Evolutionary conservation across 35 echinoderm and acorn worm genomes (phyloP).

Genomic region (Strongylocentrotus purpuratus): DNA sequence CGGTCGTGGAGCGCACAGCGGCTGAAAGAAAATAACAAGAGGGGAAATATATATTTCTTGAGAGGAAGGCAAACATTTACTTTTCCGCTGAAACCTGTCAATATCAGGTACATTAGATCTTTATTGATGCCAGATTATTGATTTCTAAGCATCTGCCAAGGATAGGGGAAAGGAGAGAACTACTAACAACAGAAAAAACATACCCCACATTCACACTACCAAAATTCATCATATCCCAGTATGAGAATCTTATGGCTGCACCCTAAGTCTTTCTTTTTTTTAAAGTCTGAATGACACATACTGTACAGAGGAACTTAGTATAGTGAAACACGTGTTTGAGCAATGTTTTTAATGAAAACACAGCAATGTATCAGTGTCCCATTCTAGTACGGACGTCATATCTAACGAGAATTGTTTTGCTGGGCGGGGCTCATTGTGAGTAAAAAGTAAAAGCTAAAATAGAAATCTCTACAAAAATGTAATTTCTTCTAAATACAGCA

Average conservation of each 20-base stretch:
- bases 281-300: too few relatives aligned
- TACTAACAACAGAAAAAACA: background rate
- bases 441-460: background rate
- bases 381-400: too few relatives aligned
- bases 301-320: too few relatives aligned
- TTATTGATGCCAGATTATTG: background rate
- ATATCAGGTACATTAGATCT: background rate
- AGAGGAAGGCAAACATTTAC: background rate
- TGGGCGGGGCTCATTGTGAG: too few relatives aligned
- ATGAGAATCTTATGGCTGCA: too few relatives aligned
- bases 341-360: too few relatives aligned
- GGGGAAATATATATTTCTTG: background rate
- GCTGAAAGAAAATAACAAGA: background rate
- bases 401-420: too few relatives aligned
- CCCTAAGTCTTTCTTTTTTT: too few relatives aligned
- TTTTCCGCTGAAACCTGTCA: background rate
- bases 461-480: background rate
- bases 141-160: background rate
- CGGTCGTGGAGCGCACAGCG: background rate
- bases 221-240: too few relatives aligned
- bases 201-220: too few relatives aligned
- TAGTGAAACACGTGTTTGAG: too few relatives aligned
- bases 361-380: too few relatives aligned
- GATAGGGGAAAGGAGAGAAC: background rate
- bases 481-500: background rate